phyloP scores from a whole-genome alignment of 2,888 invertebrate genomes.

The Chirona hameri region DNA sequence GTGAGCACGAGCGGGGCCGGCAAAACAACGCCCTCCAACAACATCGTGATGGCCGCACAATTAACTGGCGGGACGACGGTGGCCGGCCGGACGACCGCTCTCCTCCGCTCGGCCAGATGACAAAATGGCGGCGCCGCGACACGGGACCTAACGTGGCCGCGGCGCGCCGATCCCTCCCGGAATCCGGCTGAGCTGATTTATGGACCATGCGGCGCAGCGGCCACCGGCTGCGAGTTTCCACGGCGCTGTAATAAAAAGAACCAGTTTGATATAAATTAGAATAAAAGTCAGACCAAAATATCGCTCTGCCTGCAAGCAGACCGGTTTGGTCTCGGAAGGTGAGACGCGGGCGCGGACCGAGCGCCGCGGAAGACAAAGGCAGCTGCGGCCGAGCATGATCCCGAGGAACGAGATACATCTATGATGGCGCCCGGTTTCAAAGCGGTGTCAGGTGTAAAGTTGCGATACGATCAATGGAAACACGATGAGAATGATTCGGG shows the following conservation, averaged over 20 bases:
- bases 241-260: constrained; percentile 24
- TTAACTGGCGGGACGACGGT: not conserved
- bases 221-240: constrained; percentile 7
- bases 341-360: not conserved
- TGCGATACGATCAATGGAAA: not conserved
- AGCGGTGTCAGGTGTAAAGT: not conserved
- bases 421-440: not conserved
- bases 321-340: constrained; percentile 3
- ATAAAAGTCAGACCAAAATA: constrained; percentile 25
- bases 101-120: not conserved
- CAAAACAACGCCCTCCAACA: constrained; percentile 27
- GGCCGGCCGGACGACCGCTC: not conserved
- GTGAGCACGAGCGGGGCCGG: not conserved
- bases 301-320: not conserved
- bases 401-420: not conserved
- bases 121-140: not conserved
- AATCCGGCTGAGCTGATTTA: not conserved
- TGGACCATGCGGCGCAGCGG: not conserved
- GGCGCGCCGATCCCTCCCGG: not conserved
- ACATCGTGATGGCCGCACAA: constrained; percentile 27
- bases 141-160: not conserved
- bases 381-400: not conserved
- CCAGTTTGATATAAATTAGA: constrained; percentile 28
- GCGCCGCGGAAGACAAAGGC: not conserved
- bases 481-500: not conserved